Evolutionary conservation across 2,113 vertebrate genomes (phyloP).

Genomic region (Herpailurus yagouaroundi): DNA sequence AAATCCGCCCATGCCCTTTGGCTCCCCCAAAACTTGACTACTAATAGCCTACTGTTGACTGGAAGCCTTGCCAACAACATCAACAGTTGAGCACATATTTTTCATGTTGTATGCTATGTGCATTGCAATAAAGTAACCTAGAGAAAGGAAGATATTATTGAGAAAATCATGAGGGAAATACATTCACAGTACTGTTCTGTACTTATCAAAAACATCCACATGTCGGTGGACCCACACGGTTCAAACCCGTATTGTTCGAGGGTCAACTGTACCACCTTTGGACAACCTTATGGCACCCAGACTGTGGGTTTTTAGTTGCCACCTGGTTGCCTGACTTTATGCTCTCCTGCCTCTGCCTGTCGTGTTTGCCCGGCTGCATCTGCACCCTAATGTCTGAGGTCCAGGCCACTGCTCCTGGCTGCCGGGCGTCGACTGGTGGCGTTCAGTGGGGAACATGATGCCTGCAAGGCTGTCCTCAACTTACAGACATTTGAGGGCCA

Average conservation of each 20-base stretch:
- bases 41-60: neutral
- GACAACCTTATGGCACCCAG: neutral
- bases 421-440: neutral
- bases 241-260: neutral
- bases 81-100: neutral
- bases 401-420: neutral
- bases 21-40: neutral
- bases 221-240: neutral
- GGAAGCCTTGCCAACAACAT: neutral
- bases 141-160: neutral
- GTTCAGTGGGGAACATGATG: fast-evolving
- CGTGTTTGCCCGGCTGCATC: neutral
- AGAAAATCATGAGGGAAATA: neutral
- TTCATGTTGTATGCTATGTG: neutral
- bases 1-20: neutral
- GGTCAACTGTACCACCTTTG: neutral
- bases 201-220: neutral
- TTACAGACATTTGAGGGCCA: neutral
- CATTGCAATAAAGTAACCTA: neutral
- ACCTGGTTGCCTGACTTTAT: neutral
- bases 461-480: fast-evolving
- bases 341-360: neutral
- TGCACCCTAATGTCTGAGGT: neutral
- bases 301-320: neutral
- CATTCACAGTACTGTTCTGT: neutral